These are phyloP conservation scores for Melinaea marsaeus DNA, from an alignment of 2,888 invertebrate species.

Conservation along the genomic window DNA sequence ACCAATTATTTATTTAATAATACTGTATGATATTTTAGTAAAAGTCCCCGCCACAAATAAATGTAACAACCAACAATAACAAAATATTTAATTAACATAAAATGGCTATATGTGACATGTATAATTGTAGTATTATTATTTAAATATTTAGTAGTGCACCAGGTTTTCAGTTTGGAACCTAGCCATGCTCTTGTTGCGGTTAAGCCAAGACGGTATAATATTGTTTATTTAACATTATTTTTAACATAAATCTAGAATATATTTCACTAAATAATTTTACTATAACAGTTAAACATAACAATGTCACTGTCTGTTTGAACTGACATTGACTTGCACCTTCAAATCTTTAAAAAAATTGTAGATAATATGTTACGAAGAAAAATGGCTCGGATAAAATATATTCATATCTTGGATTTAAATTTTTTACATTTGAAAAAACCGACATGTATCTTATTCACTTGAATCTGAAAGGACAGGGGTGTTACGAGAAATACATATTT, in stretches of 20 bases:
- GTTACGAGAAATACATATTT: constrained; percentile 73
- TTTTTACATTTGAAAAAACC: constrained; percentile 23
- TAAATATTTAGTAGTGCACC: constrained; percentile 13
- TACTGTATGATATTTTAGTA: too few species aligned
- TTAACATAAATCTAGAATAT: not conserved
- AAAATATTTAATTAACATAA: too few species aligned
- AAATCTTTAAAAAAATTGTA: too few species aligned
- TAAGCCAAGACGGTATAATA: constrained; percentile 20
- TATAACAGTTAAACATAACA: too few species aligned
- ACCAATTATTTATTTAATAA: too few species aligned
- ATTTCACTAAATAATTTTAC: too few species aligned
- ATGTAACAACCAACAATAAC: too few species aligned
- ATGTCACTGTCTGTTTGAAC: too few species aligned
- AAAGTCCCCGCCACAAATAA: too few species aligned
- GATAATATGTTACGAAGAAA: too few species aligned
- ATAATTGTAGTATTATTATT: constrained; percentile 8
- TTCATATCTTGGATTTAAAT: constrained; percentile 11
- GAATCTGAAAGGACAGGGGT: constrained; percentile 44
- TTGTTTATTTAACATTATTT: constrained; percentile 1
- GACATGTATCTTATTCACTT: constrained; percentile 52
- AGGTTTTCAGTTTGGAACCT: constrained; percentile 22
- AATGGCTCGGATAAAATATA: not conserved
- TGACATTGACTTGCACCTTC: too few species aligned
- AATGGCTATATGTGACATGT: too few species aligned
- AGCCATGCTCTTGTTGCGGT: constrained; percentile 27